Evolutionary conservation across 2,113 vertebrate species (phyloP), one percentile per base, ranked within the genome.

Genomic region (Rhadina sibilatrix): DNA sequence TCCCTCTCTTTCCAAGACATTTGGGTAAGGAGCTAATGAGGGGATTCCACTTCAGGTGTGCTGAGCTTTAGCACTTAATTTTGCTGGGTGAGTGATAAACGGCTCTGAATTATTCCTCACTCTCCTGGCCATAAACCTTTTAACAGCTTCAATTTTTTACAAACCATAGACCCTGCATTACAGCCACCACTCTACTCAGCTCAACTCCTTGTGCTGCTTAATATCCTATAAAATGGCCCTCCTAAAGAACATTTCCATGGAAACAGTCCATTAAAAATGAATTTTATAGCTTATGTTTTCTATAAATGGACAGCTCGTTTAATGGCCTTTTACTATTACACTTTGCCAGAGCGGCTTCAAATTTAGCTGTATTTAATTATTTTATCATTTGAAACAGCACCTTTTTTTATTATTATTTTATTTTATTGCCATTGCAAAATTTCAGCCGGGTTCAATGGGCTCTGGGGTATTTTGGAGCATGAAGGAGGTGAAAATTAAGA

Each of bases 231-330:
- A 96, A 97, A 92, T 8, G 4, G 63, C 86, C 59, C 90, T 76
- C 53, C 61, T 87, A 77, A 87, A 96, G 96, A 94, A 92, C 83
- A 96, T 97, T 97, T 89, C 97, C 96, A 97, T 96, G 96, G 97
- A 95, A 97, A 97, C 97, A 84, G 83, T 61, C 95, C 96, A 96
- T 97, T 97, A 97, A 97, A 97, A 96, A 96, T 82, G 88, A 82
- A 95, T 96, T 95, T 96, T 95, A 92, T 83, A 57, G 88, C 96
- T 95, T 95, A 72, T 70, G 88, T 94, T 96, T 97, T 89, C 95
- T 89, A 87, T 96, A 97, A 97, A 96, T 87, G 95, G 95, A 71
- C 89, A 90, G 77, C 61, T 84, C 72, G 10, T 69, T 94, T 97
- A 96, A 96, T 94, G 89, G 90, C 92, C 90, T 94, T 96, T 96